Conservation (phyloP, 2,797 vertebrate species). For the Pseudochromis fuscus region DNA sequence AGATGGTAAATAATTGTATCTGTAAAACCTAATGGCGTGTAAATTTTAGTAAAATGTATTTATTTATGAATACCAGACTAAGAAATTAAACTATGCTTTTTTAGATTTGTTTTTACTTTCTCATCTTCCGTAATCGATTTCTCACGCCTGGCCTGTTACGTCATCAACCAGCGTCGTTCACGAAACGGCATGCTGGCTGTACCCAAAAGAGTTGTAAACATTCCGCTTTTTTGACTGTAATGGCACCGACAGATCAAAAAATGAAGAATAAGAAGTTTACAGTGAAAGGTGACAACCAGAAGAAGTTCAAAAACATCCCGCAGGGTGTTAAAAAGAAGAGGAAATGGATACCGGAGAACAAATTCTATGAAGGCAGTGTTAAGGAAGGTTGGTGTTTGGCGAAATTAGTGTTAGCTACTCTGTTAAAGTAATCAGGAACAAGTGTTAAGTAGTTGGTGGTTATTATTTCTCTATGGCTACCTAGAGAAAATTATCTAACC, state of each 20-base stretch:
- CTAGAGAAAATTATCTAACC: too few species aligned
- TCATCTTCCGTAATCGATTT: slow-evolving; percentile 19
- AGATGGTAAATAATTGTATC: too few species aligned
- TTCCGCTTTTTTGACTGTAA: slow-evolving; percentile 15
- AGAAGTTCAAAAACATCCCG: slow-evolving; percentile 6
- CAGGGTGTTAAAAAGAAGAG: slow-evolving; percentile 65
- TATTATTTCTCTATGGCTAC: not conserved
- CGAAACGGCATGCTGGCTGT: not conserved
- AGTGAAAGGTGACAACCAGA: slow-evolving; percentile 41
- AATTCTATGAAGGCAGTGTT: slow-evolving; percentile 82
- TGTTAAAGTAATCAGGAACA: not conserved
- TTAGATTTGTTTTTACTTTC: too few species aligned
- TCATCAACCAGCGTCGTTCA: slow-evolving; percentile 68
- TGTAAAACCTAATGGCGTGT: too few species aligned
- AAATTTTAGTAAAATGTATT: too few species aligned
- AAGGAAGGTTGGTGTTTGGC: slow-evolving; percentile 78
- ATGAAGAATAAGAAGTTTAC: slow-evolving; percentile 53
- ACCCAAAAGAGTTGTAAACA: slow-evolving; percentile 45
- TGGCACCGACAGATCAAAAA: slow-evolving; percentile 68
- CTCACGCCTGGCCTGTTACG: slow-evolving; percentile 17
- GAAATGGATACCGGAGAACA: slow-evolving; percentile 80
- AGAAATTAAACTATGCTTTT: too few species aligned
- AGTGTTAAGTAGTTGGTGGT: not conserved
- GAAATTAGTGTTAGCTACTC: not conserved
- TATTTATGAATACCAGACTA: too few species aligned